phyloP scores from a whole-genome alignment of 2,797 vertebrate genomes.

The Pelobates cultripes region DNA sequence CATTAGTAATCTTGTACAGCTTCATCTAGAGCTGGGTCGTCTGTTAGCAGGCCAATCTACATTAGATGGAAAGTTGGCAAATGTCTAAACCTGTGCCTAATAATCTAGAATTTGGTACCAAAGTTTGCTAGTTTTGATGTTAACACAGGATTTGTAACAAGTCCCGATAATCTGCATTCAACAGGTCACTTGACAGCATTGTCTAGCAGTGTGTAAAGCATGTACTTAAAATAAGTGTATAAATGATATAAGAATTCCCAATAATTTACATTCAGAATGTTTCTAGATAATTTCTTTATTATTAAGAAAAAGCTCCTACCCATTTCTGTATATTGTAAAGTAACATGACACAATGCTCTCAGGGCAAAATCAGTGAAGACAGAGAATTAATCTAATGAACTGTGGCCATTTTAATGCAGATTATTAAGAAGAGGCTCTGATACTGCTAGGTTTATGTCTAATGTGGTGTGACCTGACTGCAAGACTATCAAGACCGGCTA shows the following conservation, averaged over 20 bases:
- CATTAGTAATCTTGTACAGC: slow-evolving; percentile 11
- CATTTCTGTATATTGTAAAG: neutral
- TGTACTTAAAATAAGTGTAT: too few relatives aligned
- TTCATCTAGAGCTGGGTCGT: neutral
- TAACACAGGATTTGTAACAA: too few relatives aligned
- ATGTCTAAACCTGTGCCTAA: neutral
- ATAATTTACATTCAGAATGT: too few relatives aligned
- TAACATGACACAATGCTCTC: neutral
- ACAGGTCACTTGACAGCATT: too few relatives aligned
- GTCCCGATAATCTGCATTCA: neutral
- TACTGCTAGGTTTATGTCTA: too few relatives aligned
- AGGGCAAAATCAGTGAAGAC: neutral
- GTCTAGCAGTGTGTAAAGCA: too few relatives aligned
- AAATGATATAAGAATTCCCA: too few relatives aligned
- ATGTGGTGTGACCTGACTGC: too few relatives aligned
- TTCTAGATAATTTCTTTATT: neutral
- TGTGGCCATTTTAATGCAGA: neutral
- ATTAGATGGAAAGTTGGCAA: neutral
- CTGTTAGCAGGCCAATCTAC: neutral
- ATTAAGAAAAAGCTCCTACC: too few relatives aligned
- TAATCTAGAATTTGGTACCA: neutral
- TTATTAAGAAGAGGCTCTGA: too few relatives aligned
- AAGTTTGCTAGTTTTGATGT: neutral
- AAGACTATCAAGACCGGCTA: too few relatives aligned
- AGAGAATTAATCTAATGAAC: neutral